Evolutionary conservation across 1,140 invertebrate genomes (phyloP), one percentile per base, ranked within the genome.

Genomic region (Onthophagus taurus): DNA sequence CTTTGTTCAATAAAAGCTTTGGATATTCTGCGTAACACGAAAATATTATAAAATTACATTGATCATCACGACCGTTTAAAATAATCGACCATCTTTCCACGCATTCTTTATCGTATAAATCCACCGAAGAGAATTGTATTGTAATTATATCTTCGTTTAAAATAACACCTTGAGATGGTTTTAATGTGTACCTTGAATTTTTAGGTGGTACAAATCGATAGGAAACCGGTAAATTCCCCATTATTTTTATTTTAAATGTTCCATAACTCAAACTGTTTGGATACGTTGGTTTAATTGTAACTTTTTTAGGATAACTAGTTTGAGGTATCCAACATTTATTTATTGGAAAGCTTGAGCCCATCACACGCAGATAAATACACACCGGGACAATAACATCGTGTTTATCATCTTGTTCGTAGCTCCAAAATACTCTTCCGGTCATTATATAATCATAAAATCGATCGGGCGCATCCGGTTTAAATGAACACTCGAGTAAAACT

Each of bases 341-440:
- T 19, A 44, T 37, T 3, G 49, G 50, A 42, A 59, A 59, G 9
- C 53, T 52, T 35, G 56, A 48, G 13, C 55, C 57, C 57, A 33
- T 29, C 6, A 20, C 30, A 33, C 33, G 30, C 4, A 52, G 24
- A 37, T 9, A 29, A 19, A 42, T 39, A 9, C 44, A 17, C 4
- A 52, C 37, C 4, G 50, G 50, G 2, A 52, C 36, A 12, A 36
- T 35, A 7, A 43, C 41, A 16, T 39, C 23, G n/a, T 18, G 11
- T 6, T 29, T 23, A 16, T 12, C 30, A n/a, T 24, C 19, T 1
- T 2, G 11, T 11, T 17, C 13, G 11, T 33, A 29, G 11, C 12
- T n/a, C 49, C 49, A 50, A 21, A 37, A 36, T 14, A 45, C 42
- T 9, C 42, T 33, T 3, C 31, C 49, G 4, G 13, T 34, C 5